phyloP scores from a whole-genome alignment of 1,140 invertebrate genomes.

The Apis dorsata region DNA sequence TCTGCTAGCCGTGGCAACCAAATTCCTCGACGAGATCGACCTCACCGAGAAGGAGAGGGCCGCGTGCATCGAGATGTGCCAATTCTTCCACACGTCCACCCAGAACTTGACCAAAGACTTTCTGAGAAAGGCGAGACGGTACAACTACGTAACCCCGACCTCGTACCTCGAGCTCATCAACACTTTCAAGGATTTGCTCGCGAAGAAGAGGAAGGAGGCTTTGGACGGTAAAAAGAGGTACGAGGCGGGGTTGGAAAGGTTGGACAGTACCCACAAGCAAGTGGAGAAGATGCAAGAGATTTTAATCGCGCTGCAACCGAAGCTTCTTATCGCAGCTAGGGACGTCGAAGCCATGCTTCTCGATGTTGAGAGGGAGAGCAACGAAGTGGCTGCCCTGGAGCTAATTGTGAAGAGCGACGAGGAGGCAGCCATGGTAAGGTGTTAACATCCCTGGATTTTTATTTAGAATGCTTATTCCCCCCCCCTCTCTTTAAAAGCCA shows the following conservation, averaged over 20 bases:
- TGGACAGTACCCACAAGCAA: constrained; percentile 91
- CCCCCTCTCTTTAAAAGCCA: not conserved
- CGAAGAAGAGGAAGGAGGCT: constrained; percentile 86
- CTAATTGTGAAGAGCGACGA: constrained; percentile 85
- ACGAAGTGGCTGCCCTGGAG: constrained; percentile 89
- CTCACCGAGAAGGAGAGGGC: constrained; percentile 84
- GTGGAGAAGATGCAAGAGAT: constrained; percentile 93
- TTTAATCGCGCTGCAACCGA: constrained; percentile 91
- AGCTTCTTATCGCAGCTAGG: constrained; percentile 91
- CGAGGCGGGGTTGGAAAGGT: constrained; percentile 90
- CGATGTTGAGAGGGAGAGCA: constrained; percentile 90
- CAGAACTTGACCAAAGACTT: constrained; percentile 89
- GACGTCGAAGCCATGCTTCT: constrained; percentile 90
- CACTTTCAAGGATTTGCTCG: constrained; percentile 91
- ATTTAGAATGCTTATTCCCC: not conserved
- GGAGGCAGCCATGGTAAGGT: constrained; percentile 83
- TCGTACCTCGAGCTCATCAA: constrained; percentile 96
- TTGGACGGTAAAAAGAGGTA: constrained; percentile 87
- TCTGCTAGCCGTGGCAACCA: constrained; percentile 93
- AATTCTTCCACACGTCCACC: constrained; percentile 93
- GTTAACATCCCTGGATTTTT: not conserved
- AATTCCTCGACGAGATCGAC: constrained; percentile 92
- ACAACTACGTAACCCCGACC: constrained; percentile 96
- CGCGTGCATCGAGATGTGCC: constrained; percentile 92
- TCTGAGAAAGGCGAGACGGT: constrained; percentile 83